phyloP scores from a whole-genome alignment of 2,113 vertebrate species.

The Colossoma macropomum region DNA sequence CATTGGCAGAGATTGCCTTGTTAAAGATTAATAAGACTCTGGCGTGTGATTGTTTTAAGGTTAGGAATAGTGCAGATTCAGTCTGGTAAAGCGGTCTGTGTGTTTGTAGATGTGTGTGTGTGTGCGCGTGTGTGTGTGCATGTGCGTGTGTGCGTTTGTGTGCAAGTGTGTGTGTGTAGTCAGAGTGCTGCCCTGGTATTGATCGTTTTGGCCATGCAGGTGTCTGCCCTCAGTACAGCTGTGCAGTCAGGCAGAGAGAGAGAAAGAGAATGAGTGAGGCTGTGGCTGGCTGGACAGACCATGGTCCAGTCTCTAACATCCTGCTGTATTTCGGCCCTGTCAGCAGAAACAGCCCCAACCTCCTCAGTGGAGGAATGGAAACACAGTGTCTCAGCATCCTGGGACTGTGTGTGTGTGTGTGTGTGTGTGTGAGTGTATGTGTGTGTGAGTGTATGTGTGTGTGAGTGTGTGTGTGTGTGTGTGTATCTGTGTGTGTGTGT shows the following conservation, averaged over 20 bases:
- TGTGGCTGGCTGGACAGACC: conserved; percentile 44
- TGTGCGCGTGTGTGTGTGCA: conserved; percentile 6
- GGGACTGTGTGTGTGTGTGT: conserved; percentile 15
- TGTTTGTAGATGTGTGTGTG: conserved; percentile 23
- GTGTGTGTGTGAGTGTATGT: not conserved
- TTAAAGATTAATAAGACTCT: conserved; percentile 74
- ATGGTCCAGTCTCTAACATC: conserved; percentile 44
- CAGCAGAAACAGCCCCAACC: conserved; percentile 47
- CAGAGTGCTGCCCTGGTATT: conserved; percentile 57
- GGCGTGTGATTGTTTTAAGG: conserved; percentile 55
- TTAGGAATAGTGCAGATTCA: conserved; percentile 52
- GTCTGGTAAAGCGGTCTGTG: conserved; percentile 25
- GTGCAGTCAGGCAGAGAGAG: conserved; percentile 55
- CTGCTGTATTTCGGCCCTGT: conserved; percentile 40
- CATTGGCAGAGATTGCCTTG: conserved; percentile 65
- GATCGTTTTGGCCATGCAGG: conserved; percentile 66
- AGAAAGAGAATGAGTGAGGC: conserved; percentile 49
- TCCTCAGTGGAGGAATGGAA: conserved; percentile 33
- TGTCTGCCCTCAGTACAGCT: conserved; percentile 59
- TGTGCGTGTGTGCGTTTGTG: conserved; percentile 37
- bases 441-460: too few species aligned
- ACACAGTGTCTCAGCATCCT: conserved; percentile 43
- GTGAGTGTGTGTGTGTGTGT: too few species aligned
- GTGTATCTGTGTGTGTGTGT: too few species aligned
- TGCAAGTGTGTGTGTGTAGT: conserved; percentile 34